phyloP scores from a whole-genome alignment of 2,797 vertebrate species.

The Acanthurus tractus region DNA sequence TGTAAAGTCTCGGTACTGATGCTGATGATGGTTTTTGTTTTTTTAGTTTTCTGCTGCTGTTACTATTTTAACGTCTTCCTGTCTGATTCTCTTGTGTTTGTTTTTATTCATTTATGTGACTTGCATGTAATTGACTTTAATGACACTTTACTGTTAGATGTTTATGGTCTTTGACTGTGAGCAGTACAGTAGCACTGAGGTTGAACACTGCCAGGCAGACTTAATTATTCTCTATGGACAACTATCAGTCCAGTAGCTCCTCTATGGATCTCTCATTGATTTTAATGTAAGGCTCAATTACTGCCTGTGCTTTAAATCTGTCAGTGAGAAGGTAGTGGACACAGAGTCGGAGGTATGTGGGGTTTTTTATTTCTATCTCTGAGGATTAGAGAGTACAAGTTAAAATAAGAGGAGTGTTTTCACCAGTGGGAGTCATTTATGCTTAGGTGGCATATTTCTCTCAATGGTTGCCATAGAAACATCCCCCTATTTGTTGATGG shows the following conservation, averaged over 20 bases:
- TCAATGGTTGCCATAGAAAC: constrained; percentile 70
- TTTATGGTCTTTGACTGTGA: constrained; percentile 21
- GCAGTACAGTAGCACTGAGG: constrained; percentile 7
- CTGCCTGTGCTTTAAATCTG: constrained; percentile 19
- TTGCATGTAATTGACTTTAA: background rate
- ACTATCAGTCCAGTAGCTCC: constrained; percentile 33
- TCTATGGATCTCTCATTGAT: constrained; percentile 38
- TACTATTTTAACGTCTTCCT: background rate
- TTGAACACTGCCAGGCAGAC: constrained; percentile 30
- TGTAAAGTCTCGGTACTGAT: constrained; percentile 2
- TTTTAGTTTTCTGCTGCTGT: background rate
- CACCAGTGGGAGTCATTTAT: constrained; percentile 58
- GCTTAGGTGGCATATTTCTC: constrained; percentile 63
- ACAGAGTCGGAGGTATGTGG: background rate
- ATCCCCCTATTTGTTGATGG: constrained; percentile 36
- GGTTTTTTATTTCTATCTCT: background rate
- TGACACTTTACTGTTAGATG: background rate
- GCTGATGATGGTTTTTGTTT: background rate
- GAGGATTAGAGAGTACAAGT: constrained; percentile 15
- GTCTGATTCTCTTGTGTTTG: background rate
- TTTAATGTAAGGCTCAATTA: constrained; percentile 37
- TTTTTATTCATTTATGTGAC: background rate
- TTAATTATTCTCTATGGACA: constrained; percentile 32
- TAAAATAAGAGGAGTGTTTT: constrained; percentile 28
- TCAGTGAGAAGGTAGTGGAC: background rate